These are phyloP conservation scores for silkworm (Bombyx mori) DNA, from an alignment of 1,140 invertebrate species.

Conservation along the genomic window DNA sequence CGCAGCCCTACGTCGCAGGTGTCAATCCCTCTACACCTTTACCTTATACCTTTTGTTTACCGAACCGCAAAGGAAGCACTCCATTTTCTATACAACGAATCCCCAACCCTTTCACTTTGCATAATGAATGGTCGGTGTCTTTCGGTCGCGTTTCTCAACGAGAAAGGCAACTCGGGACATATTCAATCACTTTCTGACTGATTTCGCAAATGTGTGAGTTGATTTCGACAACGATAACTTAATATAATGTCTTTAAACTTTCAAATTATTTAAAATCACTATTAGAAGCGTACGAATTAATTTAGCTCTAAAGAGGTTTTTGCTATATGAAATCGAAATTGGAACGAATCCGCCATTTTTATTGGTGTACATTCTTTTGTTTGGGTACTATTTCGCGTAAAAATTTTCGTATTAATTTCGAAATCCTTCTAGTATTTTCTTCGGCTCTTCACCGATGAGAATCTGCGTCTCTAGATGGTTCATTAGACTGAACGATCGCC, in stretches of 20 bases:
- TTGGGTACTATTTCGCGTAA: too few species aligned
- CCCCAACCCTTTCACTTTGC: constrained; percentile 28
- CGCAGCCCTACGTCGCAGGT: neutral
- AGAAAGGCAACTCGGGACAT: neutral
- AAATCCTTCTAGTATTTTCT: neutral
- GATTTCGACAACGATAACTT: too few species aligned
- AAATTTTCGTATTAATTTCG: too few species aligned
- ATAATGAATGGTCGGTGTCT: constrained; percentile 25
- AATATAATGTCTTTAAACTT: too few species aligned
- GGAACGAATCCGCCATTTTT: too few species aligned
- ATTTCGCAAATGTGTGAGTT: too few species aligned
- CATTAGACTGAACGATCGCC: constrained; percentile 7
- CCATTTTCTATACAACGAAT: constrained; percentile 36
- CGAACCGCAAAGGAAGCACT: constrained; percentile 32
- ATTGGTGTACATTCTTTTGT: too few species aligned
- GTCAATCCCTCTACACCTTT: neutral
- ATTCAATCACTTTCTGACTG: constrained; percentile 1
- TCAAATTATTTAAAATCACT: too few species aligned
- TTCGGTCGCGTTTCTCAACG: neutral
- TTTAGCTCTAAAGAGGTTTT: too few species aligned
- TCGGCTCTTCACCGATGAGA: neutral
- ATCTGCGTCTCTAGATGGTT: constrained; percentile 4
- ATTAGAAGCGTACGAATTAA: too few species aligned
- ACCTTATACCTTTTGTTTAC: constrained; percentile 22
- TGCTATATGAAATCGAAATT: too few species aligned